phyloP scores from a whole-genome alignment of 2,888 invertebrate species.

The Antitype chi region DNA sequence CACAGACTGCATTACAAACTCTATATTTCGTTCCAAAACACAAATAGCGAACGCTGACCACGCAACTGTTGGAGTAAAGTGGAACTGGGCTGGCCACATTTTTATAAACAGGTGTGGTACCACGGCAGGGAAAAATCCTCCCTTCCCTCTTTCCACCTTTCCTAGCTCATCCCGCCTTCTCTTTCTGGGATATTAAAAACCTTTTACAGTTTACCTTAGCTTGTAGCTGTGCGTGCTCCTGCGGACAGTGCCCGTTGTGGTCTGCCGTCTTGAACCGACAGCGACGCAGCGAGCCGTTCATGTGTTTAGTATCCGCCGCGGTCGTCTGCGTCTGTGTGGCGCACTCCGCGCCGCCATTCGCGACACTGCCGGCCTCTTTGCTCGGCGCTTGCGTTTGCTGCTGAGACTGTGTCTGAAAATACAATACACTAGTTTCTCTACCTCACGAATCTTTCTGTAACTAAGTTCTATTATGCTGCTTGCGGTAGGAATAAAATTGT shows the following conservation, averaged over 20 bases:
- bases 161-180: too few species aligned
- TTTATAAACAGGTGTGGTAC: too few species aligned
- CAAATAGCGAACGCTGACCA: too few species aligned
- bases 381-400: slow-evolving; percentile 55
- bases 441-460: not conserved
- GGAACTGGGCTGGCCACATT: too few species aligned
- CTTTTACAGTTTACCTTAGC: slow-evolving; percentile 71
- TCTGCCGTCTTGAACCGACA: slow-evolving; percentile 73
- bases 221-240: slow-evolving; percentile 74
- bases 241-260: slow-evolving; percentile 79
- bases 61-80: too few species aligned
- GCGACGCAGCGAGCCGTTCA: slow-evolving; percentile 80
- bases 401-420: slow-evolving; percentile 52
- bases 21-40: too few species aligned
- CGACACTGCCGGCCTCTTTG: slow-evolving; percentile 58
- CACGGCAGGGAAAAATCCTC: too few species aligned
- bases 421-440: not conserved
- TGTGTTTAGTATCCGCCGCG: slow-evolving; percentile 70
- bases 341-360: slow-evolving; percentile 53
- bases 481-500: too few species aligned
- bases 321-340: slow-evolving; percentile 29
- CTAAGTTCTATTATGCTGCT: too few species aligned
- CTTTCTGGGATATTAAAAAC: too few species aligned
- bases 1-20: too few species aligned
- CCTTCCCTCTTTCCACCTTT: too few species aligned